Evolutionary conservation across 2,113 vertebrate species (phyloP).

Genomic region (Coregonus clupeaformis): DNA sequence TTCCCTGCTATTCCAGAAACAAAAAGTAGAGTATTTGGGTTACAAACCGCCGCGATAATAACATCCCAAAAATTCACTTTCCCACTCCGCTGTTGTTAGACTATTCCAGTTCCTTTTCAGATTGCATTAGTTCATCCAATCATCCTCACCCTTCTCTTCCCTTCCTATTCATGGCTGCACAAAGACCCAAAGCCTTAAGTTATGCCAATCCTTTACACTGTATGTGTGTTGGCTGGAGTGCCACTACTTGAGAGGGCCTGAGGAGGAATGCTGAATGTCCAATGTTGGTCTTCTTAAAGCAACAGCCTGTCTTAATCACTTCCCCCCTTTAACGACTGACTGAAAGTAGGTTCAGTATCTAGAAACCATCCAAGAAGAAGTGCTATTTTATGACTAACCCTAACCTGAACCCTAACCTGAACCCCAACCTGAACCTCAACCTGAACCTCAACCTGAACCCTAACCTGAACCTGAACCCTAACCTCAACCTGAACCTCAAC

Average conservation of each 20-base stretch:
- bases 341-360: no score
- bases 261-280: slow-evolving; percentile 8
- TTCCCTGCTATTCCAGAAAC: neutral
- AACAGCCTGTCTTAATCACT: neutral
- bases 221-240: slow-evolving; percentile 23
- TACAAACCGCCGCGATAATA: slow-evolving; percentile 24
- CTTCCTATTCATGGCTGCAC: slow-evolving; percentile 26
- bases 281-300: slow-evolving; percentile 5
- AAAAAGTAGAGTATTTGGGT: slow-evolving; percentile 11
- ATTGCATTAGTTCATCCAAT: slow-evolving; percentile 45
- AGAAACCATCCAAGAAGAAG: no score
- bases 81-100: slow-evolving; percentile 32
- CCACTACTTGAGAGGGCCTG: neutral
- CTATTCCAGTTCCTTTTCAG: slow-evolving; percentile 33
- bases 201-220: slow-evolving; percentile 8
- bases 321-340: no score
- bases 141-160: slow-evolving; percentile 34
- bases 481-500: no score
- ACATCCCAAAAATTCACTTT: slow-evolving; percentile 22
- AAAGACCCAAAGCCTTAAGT: slow-evolving; percentile 3
- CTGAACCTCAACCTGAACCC: no score
- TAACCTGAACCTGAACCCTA: no score
- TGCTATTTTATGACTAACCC: no score
- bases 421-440: no score
- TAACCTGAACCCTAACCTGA: no score